Evolutionary conservation across 2,797 vertebrate genomes (phyloP).

Genomic region (Bradypus variegatus): DNA sequence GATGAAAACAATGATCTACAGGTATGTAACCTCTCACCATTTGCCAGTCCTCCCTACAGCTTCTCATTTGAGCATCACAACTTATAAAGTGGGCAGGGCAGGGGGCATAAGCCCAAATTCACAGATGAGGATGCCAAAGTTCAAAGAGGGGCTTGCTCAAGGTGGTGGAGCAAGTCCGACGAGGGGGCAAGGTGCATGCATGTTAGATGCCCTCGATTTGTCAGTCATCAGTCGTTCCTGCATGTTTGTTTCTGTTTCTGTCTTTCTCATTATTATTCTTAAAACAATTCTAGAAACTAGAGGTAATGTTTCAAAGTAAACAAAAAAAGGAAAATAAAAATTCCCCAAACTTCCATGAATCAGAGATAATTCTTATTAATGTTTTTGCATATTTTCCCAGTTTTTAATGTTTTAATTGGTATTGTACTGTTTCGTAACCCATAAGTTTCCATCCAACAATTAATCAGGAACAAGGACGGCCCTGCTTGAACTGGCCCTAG

Average conservation of each 20-base stretch:
- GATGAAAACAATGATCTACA: neutral
- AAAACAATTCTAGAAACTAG: neutral
- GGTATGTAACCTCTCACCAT: too few species aligned
- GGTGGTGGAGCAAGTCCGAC: neutral
- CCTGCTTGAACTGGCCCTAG: neutral
- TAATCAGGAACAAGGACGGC: neutral
- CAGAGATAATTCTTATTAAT: neutral
- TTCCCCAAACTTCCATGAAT: neutral
- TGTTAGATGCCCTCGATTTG: neutral
- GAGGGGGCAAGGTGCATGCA: neutral
- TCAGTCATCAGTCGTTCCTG: accelerated
- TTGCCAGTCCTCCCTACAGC: neutral
- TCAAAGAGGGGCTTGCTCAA: neutral
- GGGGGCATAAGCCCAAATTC: accelerated
- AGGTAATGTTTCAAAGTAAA: neutral
- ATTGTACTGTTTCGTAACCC: neutral
- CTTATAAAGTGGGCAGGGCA: neutral
- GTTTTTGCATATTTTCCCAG: neutral
- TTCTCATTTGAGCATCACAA: neutral
- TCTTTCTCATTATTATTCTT: neutral
- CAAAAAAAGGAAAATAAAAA: neutral
- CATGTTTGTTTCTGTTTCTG: neutral
- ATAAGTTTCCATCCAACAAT: neutral
- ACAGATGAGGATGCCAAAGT: neutral
- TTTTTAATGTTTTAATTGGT: neutral